A percentile compares a stretch with the other conserved stretches of the same genome.
Evolutionary conservation across 1,140 invertebrate species (phyloP).

Genomic region (Odontomachus brunneus): DNA sequence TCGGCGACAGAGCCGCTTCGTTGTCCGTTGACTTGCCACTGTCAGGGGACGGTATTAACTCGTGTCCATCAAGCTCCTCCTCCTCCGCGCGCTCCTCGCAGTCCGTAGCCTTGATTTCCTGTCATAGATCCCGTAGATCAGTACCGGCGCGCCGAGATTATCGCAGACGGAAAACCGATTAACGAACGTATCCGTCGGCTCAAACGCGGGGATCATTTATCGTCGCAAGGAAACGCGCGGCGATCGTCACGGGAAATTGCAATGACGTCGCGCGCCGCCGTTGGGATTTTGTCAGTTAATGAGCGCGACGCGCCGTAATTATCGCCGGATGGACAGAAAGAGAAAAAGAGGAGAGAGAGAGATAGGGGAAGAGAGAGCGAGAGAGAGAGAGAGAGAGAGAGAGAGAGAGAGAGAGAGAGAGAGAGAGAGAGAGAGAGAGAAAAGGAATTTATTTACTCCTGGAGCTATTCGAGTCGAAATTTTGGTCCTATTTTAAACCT

Average conservation of each 20-base stretch:
- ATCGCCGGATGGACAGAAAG: background rate
- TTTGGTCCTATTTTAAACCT: too few relatives aligned
- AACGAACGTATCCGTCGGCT: conserved; percentile 15
- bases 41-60: conserved; percentile 81
- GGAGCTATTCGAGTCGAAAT: too few relatives aligned
- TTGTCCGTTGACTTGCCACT: conserved; percentile 84
- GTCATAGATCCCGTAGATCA: conserved; percentile 51
- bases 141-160: conserved; percentile 35
- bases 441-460: too few relatives aligned
- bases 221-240: background rate
- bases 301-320: background rate
- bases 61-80: conserved; percentile 80
- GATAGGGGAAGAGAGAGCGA: too few relatives aligned
- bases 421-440: too few relatives aligned
- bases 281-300: background rate
- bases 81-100: conserved; percentile 79
- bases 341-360: background rate
- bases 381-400: too few relatives aligned
- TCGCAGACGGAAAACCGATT: conserved; percentile 36
- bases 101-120: conserved; percentile 79
- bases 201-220: conserved; percentile 7
- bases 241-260: conserved; percentile 11
- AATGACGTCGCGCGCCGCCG: background rate
- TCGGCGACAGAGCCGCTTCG: conserved; percentile 81
- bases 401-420: too few relatives aligned